Evolutionary conservation across 2,888 invertebrate species (phyloP), one percentile per base, ranked within the genome.

Genomic region (Zele albiditarsus): DNA sequence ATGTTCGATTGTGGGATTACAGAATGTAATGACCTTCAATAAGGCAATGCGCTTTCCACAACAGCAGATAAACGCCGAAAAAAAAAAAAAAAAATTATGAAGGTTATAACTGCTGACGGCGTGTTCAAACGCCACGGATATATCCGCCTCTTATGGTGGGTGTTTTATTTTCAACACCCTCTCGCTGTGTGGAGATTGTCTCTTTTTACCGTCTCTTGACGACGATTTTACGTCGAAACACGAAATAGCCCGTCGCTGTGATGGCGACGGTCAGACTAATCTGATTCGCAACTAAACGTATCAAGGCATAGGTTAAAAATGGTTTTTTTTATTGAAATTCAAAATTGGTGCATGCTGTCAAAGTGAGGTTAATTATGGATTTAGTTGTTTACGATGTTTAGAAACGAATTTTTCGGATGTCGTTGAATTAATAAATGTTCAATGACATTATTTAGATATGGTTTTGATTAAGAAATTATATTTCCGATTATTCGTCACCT

Each of bases 131-230:
- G 63, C 62, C 31, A 68, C 65, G 69, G 65, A 70, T 63, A 60
- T 16, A 66, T 71, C 65, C 74, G 67, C 67, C 58, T 66, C 16
- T 31, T 14, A 12, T 20, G 46, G 27, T 63, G 27, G 49, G 3
- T 68, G 20, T 49, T 71, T n/a, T 63, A 63, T 63, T 90, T 90
- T 91, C 66, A 68, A 71, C 75, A 71, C 58, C 71, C 60, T 58
- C 27, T n/a, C 14, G 60, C 25, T 10, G 57, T 20, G n/a, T n/a
- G 92, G 92, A 92, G 92, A 92, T 89, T 86, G 86, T 84, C 85
- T 89, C 92, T 92, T 92, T 91, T 91, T 93, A 93, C 91, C 93
- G 92, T 87, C 90, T 20, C 42, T 14, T 62, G 90, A 91, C 93
- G 93, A 93, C 93, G 93, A 93, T 90, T 89, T 89, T 89, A 71